These are phyloP conservation scores for Solenopsis invicta DNA, from an alignment of 1,140 invertebrate species.

Conservation along the genomic window DNA sequence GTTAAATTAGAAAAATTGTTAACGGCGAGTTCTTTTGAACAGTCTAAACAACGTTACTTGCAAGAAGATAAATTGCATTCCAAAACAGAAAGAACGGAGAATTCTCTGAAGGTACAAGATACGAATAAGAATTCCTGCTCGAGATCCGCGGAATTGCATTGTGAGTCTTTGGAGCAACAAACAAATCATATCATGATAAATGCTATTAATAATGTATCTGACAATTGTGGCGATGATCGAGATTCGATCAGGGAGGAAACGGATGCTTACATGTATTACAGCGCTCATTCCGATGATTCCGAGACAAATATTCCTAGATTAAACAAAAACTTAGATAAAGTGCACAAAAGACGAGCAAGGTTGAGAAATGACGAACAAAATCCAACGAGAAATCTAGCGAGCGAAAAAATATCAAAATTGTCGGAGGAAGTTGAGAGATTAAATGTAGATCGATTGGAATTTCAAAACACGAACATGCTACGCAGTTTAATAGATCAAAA, in stretches of 20 bases:
- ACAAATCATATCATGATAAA: not conserved
- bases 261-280: slow-evolving; percentile 11
- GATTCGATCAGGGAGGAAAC: not conserved
- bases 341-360: not conserved
- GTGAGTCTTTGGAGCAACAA: not conserved
- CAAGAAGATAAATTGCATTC: slow-evolving; percentile 35
- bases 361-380: slow-evolving; percentile 12
- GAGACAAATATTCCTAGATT: not conserved
- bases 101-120: not conserved
- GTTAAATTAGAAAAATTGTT: slow-evolving; percentile 59
- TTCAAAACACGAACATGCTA: slow-evolving; percentile 71
- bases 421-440: slow-evolving; percentile 69
- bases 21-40: not conserved
- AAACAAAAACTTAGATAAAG: slow-evolving; percentile 55
- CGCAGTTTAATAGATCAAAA: slow-evolving; percentile 77
- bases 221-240: not conserved
- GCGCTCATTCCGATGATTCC: not conserved
- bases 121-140: not conserved
- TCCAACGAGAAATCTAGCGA: not conserved
- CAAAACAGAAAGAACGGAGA: slow-evolving; percentile 60
- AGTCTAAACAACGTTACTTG: not conserved
- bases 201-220: not conserved
- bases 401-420: slow-evolving; percentile 59
- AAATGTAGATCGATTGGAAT: slow-evolving; percentile 61
- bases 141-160: not conserved